Conservation (phyloP, 2,797 vertebrate species). For the Morus bassanus region DNA sequence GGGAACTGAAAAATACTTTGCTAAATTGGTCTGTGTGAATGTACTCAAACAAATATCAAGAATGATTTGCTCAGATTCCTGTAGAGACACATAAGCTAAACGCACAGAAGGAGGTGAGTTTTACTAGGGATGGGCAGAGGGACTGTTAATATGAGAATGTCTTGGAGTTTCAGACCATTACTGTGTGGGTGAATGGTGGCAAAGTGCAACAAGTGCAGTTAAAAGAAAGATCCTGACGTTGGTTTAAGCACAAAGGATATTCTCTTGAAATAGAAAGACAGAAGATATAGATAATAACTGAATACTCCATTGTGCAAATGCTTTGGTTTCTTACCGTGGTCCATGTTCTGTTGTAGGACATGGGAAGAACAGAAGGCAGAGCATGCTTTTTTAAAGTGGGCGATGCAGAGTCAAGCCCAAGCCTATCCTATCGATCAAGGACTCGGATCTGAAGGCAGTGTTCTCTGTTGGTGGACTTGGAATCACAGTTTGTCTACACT, state of each 20-base stretch:
- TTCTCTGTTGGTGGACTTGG: slow-evolving; percentile 80
- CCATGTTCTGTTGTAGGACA: slow-evolving; percentile 82
- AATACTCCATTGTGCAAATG: background rate
- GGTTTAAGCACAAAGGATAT: background rate
- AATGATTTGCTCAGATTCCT: background rate
- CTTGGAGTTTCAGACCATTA: background rate
- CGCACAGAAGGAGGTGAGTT: background rate
- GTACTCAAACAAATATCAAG: background rate
- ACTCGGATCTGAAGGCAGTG: slow-evolving; percentile 78
- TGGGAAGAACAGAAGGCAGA: slow-evolving; percentile 98
- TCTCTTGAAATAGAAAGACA: background rate
- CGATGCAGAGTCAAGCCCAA: slow-evolving; percentile 68
- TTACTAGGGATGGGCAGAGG: background rate
- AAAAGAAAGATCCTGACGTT: background rate
- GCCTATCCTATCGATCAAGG: slow-evolving; percentile 69
- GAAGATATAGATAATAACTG: background rate
- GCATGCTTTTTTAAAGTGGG: slow-evolving; percentile 94
- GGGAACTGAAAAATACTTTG: background rate
- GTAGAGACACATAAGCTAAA: background rate
- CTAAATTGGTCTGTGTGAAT: background rate
- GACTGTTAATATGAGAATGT: background rate
- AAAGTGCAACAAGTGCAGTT: background rate
- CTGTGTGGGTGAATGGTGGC: background rate
- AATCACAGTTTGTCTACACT: slow-evolving; percentile 78
- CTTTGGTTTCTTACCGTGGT: slow-evolving; percentile 57